Evolutionary conservation across 2,113 vertebrate genomes (phyloP).

Genomic region (Gorsachius goisagi): DNA sequence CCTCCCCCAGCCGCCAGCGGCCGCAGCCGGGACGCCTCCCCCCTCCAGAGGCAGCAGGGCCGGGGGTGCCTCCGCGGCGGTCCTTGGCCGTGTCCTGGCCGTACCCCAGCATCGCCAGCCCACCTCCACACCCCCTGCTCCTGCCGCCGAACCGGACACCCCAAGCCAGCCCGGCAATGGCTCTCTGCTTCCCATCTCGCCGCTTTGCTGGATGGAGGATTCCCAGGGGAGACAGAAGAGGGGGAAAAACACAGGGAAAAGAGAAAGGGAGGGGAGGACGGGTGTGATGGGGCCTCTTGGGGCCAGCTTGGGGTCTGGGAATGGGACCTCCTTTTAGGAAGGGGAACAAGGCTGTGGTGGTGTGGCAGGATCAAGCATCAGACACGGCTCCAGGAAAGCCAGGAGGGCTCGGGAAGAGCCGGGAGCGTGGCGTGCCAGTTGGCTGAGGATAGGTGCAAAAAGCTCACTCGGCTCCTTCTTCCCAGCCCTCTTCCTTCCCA

Average conservation of each 20-base stretch:
- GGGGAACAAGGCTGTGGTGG: not conserved
- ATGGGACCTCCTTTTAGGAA: not conserved
- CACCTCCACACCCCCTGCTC: too few relatives aligned
- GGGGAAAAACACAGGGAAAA: not conserved
- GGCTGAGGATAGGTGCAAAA: not conserved
- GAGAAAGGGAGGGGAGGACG: not conserved
- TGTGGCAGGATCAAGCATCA: not conserved
- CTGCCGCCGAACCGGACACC: not conserved
- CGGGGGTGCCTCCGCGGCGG: too few relatives aligned
- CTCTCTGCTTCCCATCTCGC: not conserved
- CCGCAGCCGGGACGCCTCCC: too few relatives aligned
- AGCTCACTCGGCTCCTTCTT: not conserved
- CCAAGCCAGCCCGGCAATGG: accelerated
- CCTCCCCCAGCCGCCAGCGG: too few relatives aligned
- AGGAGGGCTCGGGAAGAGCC: not conserved
- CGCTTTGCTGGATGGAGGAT: not conserved
- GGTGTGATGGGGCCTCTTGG: not conserved
- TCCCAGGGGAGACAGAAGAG: not conserved
- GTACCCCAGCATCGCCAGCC: not conserved
- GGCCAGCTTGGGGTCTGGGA: not conserved
- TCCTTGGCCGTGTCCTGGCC: too few relatives aligned
- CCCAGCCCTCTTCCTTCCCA: not conserved
- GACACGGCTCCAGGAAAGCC: not conserved
- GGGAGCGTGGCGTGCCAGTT: not conserved
- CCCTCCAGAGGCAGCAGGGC: too few relatives aligned